phyloP scores from a whole-genome alignment of 2,888 invertebrate species.

The Heliconius hortense region DNA sequence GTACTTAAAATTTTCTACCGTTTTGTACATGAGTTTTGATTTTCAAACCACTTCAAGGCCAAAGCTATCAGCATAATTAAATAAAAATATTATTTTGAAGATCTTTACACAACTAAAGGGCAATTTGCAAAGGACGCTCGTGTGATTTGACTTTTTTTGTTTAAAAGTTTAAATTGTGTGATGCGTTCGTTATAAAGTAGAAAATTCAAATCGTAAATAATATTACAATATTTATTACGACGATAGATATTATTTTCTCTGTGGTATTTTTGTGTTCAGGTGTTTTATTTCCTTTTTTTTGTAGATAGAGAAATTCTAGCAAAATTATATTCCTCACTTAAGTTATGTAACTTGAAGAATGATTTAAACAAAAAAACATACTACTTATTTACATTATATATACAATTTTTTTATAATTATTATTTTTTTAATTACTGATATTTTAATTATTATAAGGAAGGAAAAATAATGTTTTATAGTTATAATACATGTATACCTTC shows the following conservation, averaged over 20 bases:
- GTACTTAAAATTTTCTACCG: slow-evolving; percentile 27
- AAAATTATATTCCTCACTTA: no score
- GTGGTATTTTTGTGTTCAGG: not conserved
- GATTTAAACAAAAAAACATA: no score
- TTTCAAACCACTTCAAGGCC: slow-evolving; percentile 15
- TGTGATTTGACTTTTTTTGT: not conserved
- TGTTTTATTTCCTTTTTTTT: no score
- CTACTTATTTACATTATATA: no score
- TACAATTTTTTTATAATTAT: no score
- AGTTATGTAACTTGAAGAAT: no score
- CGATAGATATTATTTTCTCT: not conserved
- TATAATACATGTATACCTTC: no score
- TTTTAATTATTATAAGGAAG: no score
- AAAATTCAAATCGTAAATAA: not conserved
- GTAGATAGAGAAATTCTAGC: no score
- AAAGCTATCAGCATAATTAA: slow-evolving; percentile 15
- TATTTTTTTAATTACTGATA: no score
- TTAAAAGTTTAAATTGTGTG: not conserved
- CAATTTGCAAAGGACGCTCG: not conserved
- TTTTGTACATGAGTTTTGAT: slow-evolving; percentile 9
- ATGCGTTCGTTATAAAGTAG: not conserved
- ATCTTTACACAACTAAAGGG: not conserved
- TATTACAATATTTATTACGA: not conserved
- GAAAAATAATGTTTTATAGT: no score
- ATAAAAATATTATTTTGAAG: not conserved